Percentiles rank a stretch among this genome's conserved stretches.
These are phyloP conservation scores for Clitarchus hookeri DNA, from an alignment of 2,888 invertebrate species.

Conservation along the genomic window DNA sequence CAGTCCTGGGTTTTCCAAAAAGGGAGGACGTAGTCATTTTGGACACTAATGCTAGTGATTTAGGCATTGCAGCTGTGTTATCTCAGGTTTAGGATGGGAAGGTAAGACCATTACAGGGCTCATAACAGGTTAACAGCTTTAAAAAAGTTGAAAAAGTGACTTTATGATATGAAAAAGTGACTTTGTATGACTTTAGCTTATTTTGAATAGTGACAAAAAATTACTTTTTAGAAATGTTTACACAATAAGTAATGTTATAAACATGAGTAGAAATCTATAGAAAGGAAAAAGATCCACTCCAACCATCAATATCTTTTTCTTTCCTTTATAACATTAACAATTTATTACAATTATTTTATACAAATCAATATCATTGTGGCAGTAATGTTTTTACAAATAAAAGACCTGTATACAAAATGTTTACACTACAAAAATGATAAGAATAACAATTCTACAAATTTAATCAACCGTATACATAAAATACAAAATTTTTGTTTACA, in stretches of 20 bases:
- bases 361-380: background rate
- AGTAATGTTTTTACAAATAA: no score
- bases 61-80: no score
- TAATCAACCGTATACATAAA: background rate
- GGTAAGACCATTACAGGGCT: background rate
- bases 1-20: no score
- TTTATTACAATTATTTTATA: background rate
- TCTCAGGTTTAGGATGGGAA: no score
- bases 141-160: background rate
- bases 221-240: no score
- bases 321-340: background rate
- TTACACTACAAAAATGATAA: background rate
- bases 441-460: background rate
- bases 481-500: background rate
- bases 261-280: background rate
- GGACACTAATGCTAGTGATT: no score
- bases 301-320: background rate
- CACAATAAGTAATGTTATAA: background rate
- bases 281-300: background rate
- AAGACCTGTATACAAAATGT: background rate
- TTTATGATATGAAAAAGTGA: background rate
- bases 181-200: background rate
- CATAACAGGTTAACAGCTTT: background rate
- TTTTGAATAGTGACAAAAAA: no score
- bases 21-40: no score